Evolutionary conservation across 2,888 invertebrate genomes (phyloP), one percentile per base, ranked within the genome.

Genomic region (Nymphalis c-album): DNA sequence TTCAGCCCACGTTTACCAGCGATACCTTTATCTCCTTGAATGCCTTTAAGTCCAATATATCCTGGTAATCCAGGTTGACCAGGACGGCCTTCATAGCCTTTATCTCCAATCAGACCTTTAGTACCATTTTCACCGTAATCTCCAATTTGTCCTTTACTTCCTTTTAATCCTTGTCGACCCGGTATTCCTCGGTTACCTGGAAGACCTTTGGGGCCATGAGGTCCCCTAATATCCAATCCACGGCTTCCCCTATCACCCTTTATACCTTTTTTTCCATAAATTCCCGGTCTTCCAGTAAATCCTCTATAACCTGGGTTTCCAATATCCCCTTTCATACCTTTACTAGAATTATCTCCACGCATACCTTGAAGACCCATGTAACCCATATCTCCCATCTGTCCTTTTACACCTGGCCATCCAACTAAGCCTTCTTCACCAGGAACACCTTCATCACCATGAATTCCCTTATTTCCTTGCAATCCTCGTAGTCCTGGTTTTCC

Each of bases 61-160:
- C 95, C 96, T 64, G 84, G 83, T 59, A 81, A 79, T 60, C 96
- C 95, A n/a, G 90, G 87, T 18, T 81, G 80, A n/a, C 96, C 96
- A 70, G 89, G 78, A n/a, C 64, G 48, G 22, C 95, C 95, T 60
- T 88, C 84, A 35, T 84, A 76, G 63, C 94, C 94, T 67, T 84
- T 88, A 47, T 93, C 91, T 58, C 91, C 96, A 13, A 77, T 76
- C 35, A 79, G 77, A 45, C 95, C 95, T n/a, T 74, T 76, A 22
- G 76, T 75, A 47, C 95, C 95, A 57, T 78, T 75, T 0, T 85
- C 80, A 58, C 95, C 95, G 22, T 75, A 74, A 26, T 85, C 86
- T 51, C 96, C 96, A n/a, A 77, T 80, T 31, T 86, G 80, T 55
- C 96, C 96, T 70, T 86, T 87, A 40, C 76, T 71, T 55, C 95